Conservation (phyloP, 1,140 invertebrate genomes). For the Drosophila paulistorum region DNA sequence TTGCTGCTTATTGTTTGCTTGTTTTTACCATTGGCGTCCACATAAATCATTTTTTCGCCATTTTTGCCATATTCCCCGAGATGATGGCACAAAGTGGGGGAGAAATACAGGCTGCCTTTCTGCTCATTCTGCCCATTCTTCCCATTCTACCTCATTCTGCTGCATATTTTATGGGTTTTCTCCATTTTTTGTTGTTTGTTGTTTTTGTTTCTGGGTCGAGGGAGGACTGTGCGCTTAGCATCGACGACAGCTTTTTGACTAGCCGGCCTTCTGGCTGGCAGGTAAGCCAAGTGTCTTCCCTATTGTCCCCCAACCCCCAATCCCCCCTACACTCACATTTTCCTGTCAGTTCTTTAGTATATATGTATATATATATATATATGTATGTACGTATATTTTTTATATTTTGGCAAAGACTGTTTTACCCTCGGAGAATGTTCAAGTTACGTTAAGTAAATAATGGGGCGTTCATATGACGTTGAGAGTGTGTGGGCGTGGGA, state of each 20-base stretch:
- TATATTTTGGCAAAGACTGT: constrained; percentile 56
- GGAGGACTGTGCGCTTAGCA: constrained; percentile 68
- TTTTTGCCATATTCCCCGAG: constrained; percentile 41
- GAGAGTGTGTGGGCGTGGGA: constrained; percentile 45
- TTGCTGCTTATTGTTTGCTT: constrained; percentile 46
- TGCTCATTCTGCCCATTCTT: not conserved
- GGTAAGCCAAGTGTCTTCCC: constrained; percentile 61
- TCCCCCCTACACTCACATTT: constrained; percentile 26
- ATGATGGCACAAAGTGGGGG: constrained; percentile 4
- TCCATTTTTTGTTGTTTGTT: constrained; percentile 13
- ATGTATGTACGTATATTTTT: constrained; percentile 17
- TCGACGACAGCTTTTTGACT: constrained; percentile 79
- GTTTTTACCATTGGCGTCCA: constrained; percentile 60
- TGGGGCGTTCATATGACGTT: constrained; percentile 78
- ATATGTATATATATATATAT: constrained; percentile 17
- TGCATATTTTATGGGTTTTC: constrained; percentile 74
- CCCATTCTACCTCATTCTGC: constrained; percentile 31
- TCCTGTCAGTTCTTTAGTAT: constrained; percentile 41
- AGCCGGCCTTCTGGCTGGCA: constrained; percentile 68
- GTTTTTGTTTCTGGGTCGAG: constrained; percentile 25
- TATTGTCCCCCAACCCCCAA: not conserved
- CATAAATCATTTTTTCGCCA: constrained; percentile 79
- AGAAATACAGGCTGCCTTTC: not conserved
- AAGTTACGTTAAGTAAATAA: constrained; percentile 82
- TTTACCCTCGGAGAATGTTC: constrained; percentile 60